These are phyloP conservation scores for Acanthurus lineatus DNA, from an alignment of 2,797 vertebrate genomes.

Conservation along the genomic window DNA sequence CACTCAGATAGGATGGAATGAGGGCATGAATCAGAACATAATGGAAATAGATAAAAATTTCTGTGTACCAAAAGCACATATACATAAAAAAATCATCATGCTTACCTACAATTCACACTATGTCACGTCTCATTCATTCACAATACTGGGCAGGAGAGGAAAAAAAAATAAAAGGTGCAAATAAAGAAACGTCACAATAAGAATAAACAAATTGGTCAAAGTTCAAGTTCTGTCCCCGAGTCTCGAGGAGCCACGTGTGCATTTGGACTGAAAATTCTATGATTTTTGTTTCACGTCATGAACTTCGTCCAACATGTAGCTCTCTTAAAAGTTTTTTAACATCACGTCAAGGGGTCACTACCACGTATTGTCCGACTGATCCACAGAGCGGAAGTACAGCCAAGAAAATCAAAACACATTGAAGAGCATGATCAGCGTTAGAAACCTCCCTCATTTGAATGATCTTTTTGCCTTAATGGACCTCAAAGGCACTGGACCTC, in stretches of 20 bases:
- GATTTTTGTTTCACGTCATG: constrained; percentile 13
- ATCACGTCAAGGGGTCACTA: neutral
- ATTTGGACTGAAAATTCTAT: constrained; percentile 25
- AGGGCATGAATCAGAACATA: constrained; percentile 17
- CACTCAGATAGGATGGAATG: constrained; percentile 40
- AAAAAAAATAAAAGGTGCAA: constrained; percentile 63
- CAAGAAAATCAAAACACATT: constrained; percentile 23
- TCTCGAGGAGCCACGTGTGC: constrained; percentile 23
- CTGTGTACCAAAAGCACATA: constrained; percentile 62
- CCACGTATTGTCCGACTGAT: constrained; percentile 6
- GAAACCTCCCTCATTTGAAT: constrained; percentile 40
- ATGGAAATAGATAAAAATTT: constrained; percentile 39
- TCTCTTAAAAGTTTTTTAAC: constrained; percentile 19
- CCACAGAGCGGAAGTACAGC: neutral
- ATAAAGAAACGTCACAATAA: constrained; percentile 55
- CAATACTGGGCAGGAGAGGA: constrained; percentile 70
- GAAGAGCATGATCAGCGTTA: constrained; percentile 18
- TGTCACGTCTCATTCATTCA: constrained; percentile 65
- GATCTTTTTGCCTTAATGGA: constrained; percentile 22
- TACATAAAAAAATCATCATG: constrained; percentile 66
- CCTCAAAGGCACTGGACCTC: constrained; percentile 71
- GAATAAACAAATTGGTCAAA: constrained; percentile 40
- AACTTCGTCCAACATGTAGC: constrained; percentile 54
- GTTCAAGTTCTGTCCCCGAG: constrained; percentile 11
- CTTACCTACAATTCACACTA: constrained; percentile 58